Conservation (phyloP, 2,113 vertebrate genomes). For the Chiloscyllium plagiosum region DNA sequence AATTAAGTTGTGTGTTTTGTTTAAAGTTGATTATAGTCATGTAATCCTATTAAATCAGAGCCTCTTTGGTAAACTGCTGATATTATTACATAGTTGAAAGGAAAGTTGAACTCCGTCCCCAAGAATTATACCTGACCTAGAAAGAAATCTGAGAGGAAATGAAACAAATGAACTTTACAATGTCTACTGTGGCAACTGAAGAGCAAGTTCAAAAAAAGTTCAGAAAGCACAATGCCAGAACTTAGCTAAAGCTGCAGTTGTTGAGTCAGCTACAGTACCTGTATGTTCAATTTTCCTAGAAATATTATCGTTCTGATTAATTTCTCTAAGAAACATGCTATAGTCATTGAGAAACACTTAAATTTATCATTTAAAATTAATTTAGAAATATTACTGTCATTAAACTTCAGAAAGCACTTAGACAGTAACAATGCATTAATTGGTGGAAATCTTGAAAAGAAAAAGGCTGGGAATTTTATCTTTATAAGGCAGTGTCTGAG, state of each 20-base stretch:
- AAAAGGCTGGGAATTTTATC: too few relatives aligned
- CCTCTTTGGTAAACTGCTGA: neutral
- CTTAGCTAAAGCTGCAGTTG: neutral
- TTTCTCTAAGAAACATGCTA: neutral
- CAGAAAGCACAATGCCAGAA: neutral
- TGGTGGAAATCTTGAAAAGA: too few relatives aligned
- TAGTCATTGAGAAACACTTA: neutral
- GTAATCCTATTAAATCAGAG: neutral
- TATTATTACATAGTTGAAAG: neutral
- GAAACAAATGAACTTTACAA: neutral
- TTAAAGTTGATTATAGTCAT: neutral
- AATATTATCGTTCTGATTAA: neutral
- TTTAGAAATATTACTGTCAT: neutral
- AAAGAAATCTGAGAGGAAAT: neutral
- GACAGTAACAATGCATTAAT: too few relatives aligned
- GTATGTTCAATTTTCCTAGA: neutral
- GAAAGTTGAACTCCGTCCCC: neutral
- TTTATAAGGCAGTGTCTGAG: too few relatives aligned
- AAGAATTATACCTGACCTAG: neutral
- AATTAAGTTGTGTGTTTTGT: neutral
- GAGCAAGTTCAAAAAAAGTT: neutral
- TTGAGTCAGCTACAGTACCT: neutral
- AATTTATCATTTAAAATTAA: neutral
- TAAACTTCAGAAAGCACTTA: neutral
- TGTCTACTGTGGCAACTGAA: neutral